Conservation (phyloP, 92 coral and sea anemone genomes). For the Palythoa heliodiscus region DNA sequence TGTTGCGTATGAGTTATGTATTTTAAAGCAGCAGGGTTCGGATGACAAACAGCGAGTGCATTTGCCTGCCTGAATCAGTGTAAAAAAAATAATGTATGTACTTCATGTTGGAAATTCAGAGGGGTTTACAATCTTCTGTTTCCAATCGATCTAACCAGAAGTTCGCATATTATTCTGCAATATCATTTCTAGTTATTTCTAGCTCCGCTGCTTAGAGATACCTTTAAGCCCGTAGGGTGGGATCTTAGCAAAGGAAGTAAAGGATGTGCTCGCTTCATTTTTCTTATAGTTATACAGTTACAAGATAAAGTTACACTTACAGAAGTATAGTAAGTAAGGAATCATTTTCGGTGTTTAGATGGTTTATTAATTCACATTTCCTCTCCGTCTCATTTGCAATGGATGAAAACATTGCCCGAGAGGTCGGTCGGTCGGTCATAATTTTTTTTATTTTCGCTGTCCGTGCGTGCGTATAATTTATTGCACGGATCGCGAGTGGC, state of each 20-base stretch:
- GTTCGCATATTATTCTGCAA: background rate
- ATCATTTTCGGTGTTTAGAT: background rate
- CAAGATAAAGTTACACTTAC: conserved; percentile 31
- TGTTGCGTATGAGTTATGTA: background rate
- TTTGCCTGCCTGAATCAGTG: background rate
- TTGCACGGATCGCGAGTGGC: conserved; percentile 5
- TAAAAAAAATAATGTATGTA: background rate
- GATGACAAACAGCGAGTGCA: too few species aligned
- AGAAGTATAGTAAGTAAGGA: background rate
- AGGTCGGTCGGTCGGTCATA: background rate
- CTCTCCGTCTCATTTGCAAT: background rate
- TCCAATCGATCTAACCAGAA: conserved; percentile 1
- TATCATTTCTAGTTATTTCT: background rate
- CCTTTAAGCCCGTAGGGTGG: conserved; percentile 19
- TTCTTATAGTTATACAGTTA: background rate
- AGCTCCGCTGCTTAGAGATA: conserved; percentile 6
- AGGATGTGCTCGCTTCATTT: conserved; percentile 15
- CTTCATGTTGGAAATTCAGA: background rate
- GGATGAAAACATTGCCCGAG: background rate
- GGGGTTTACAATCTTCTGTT: conserved; percentile 10
- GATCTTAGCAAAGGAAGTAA: background rate
- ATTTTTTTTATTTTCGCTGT: background rate
- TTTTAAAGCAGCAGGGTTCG: background rate
- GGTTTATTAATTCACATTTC: background rate
- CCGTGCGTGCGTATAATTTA: conserved; percentile 43